Evolutionary conservation across 2,113 vertebrate species (phyloP).

Genomic region (Bufo gargarizans): DNA sequence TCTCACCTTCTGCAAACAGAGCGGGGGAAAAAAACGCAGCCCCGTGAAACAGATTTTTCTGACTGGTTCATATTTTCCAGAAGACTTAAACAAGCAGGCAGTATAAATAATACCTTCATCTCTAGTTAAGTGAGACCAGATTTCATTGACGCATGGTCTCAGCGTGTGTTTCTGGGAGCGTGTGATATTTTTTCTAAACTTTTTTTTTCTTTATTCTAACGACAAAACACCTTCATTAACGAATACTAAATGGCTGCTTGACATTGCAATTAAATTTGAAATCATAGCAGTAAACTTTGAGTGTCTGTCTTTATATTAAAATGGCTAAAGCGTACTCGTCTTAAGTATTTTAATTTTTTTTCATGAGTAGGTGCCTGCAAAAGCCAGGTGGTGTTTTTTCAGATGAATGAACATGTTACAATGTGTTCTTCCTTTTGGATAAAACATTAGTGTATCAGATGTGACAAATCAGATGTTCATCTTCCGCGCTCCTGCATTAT

Average conservation of each 20-base stretch:
- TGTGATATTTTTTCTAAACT: background rate
- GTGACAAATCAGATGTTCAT: constrained; percentile 99
- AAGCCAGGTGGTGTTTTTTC: constrained; percentile 99
- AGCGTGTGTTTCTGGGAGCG: constrained; percentile 28
- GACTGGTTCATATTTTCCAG: constrained; percentile 49
- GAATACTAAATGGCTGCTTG: constrained; percentile 29
- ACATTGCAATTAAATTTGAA: constrained; percentile 39
- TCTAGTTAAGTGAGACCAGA: constrained; percentile 36
- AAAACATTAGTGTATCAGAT: constrained; percentile 99
- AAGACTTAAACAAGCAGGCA: constrained; percentile 8
- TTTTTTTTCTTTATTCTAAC: constrained; percentile 5
- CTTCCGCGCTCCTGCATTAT: constrained; percentile 86
- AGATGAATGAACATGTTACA: constrained; percentile 98
- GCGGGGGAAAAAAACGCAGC: background rate
- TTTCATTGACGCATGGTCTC: constrained; percentile 14
- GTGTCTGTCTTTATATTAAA: constrained; percentile 59
- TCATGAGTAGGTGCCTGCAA: constrained; percentile 88
- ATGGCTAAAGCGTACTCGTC: constrained; percentile 74
- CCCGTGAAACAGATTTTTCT: constrained; percentile 33
- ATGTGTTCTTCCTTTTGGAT: constrained; percentile 98
- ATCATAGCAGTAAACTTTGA: constrained; percentile 6
- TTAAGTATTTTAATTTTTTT: constrained; percentile 79
- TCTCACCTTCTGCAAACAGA: constrained; percentile 10
- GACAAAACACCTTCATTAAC: constrained; percentile 38
- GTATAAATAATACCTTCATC: constrained; percentile 46